Evolutionary conservation across 2,888 invertebrate species (phyloP).

Genomic region (Schrankia costaestrigalis): DNA sequence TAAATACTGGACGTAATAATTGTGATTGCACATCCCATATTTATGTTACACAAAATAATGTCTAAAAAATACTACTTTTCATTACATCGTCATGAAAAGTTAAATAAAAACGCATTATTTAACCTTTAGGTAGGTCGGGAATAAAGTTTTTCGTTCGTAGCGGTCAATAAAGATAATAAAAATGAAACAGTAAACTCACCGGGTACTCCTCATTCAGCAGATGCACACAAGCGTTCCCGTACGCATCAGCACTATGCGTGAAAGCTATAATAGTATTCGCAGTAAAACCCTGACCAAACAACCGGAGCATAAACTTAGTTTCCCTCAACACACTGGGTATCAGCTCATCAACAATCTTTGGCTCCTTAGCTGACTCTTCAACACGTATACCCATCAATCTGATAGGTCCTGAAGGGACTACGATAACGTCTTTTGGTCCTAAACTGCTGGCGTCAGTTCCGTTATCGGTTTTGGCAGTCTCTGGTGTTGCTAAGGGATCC

Average conservation of each 20-base stretch:
- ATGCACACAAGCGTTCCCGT: conserved; percentile 45
- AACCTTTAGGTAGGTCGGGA: neutral
- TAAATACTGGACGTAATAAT: neutral
- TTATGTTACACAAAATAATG: too few relatives aligned
- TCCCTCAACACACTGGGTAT: conserved; percentile 64
- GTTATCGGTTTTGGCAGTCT: conserved; percentile 9
- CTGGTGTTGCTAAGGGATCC: neutral
- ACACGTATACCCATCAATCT: conserved; percentile 59
- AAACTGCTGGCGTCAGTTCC: conserved; percentile 16
- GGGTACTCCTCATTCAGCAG: conserved; percentile 50
- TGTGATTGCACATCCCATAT: neutral
- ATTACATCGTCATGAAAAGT: too few relatives aligned
- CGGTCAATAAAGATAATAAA: too few relatives aligned
- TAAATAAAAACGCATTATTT: too few relatives aligned
- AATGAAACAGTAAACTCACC: conserved; percentile 33
- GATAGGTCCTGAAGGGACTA: conserved; percentile 5
- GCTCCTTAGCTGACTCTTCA: conserved; percentile 63
- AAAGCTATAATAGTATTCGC: conserved; percentile 57
- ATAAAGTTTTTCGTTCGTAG: neutral
- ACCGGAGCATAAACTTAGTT: conserved; percentile 47
- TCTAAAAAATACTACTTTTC: too few relatives aligned
- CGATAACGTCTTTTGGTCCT: conserved; percentile 12
- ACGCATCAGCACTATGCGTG: conserved; percentile 47
- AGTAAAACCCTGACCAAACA: conserved; percentile 63
- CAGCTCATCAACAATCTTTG: conserved; percentile 59